Conservation (phyloP, 2,888 invertebrate genomes). For the Tethea ocularis region DNA sequence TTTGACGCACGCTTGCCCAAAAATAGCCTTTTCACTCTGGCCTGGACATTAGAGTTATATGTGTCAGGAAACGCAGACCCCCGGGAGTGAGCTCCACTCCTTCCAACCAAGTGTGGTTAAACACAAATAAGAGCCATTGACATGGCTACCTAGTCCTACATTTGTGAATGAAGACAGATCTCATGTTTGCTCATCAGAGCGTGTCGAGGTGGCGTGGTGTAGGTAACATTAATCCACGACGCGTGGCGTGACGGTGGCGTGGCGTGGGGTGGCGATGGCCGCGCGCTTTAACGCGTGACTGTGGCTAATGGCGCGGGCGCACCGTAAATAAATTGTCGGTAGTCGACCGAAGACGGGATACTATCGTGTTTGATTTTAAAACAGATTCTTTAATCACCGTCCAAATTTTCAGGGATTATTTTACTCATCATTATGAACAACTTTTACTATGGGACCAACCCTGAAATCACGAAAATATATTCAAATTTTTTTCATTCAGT, state of each 20-base stretch:
- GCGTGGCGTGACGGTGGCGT: constrained; percentile 11
- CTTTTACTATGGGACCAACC: too few relatives aligned
- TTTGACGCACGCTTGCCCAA: too few relatives aligned
- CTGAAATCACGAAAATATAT: too few relatives aligned
- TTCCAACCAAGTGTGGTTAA: too few relatives aligned
- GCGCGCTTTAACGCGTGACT: constrained; percentile 28
- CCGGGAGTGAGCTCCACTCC: too few relatives aligned
- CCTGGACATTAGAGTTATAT: too few relatives aligned
- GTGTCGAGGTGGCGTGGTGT: constrained; percentile 25
- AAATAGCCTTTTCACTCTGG: too few relatives aligned
- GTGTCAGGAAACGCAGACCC: too few relatives aligned
- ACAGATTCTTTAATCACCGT: neutral
- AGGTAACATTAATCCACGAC: constrained; percentile 13
- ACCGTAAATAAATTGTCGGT: constrained; percentile 45
- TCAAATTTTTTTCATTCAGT: too few relatives aligned
- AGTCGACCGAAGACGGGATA: constrained; percentile 36
- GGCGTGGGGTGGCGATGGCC: constrained; percentile 14
- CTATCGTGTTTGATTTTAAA: neutral
- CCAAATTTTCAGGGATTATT: too few relatives aligned
- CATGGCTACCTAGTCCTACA: constrained; percentile 3
- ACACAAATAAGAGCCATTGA: neutral
- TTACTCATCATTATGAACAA: too few relatives aligned
- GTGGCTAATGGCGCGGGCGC: constrained; percentile 40
- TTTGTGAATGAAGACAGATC: constrained; percentile 38
- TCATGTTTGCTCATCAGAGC: constrained; percentile 35